These are phyloP conservation scores for Arctia plantaginis DNA, from an alignment of 2,888 invertebrate genomes.

Conservation along the genomic window DNA sequence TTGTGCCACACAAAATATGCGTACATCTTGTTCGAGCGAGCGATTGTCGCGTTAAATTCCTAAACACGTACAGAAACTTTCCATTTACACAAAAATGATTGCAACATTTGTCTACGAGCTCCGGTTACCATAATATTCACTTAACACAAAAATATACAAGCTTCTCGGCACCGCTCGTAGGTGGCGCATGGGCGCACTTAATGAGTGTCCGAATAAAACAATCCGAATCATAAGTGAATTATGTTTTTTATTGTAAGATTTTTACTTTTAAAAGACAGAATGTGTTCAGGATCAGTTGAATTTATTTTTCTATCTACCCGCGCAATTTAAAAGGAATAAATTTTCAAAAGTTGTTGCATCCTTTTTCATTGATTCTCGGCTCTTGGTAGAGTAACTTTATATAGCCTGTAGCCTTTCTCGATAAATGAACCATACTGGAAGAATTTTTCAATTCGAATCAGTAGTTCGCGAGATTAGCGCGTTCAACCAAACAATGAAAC, in stretches of 20 bases:
- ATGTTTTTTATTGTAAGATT: neutral
- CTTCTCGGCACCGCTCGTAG: constrained; percentile 35
- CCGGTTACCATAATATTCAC: constrained; percentile 49
- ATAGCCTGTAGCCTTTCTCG: neutral
- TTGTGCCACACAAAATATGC: neutral
- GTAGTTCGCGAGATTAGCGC: too few relatives aligned
- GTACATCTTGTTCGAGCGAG: constrained; percentile 1
- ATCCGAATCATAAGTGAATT: neutral
- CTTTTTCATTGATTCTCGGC: neutral
- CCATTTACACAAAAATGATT: constrained; percentile 18
- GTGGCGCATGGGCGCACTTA: constrained; percentile 48
- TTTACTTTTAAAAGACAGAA: neutral
- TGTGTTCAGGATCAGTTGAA: neutral
- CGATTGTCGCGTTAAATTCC: constrained; percentile 11
- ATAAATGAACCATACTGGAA: neutral
- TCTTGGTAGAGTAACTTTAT: neutral
- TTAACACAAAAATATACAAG: constrained; percentile 37
- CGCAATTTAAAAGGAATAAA: neutral
- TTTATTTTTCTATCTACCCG: neutral
- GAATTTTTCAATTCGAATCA: neutral
- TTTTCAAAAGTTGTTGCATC: neutral
- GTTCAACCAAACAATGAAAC: too few relatives aligned
- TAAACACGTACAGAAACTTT: constrained; percentile 21
- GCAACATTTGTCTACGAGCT: constrained; percentile 36
- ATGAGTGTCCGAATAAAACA: constrained; percentile 4